phyloP scores from a whole-genome alignment of 2,888 invertebrate genomes.

The Neoscelio sp. region DNA sequence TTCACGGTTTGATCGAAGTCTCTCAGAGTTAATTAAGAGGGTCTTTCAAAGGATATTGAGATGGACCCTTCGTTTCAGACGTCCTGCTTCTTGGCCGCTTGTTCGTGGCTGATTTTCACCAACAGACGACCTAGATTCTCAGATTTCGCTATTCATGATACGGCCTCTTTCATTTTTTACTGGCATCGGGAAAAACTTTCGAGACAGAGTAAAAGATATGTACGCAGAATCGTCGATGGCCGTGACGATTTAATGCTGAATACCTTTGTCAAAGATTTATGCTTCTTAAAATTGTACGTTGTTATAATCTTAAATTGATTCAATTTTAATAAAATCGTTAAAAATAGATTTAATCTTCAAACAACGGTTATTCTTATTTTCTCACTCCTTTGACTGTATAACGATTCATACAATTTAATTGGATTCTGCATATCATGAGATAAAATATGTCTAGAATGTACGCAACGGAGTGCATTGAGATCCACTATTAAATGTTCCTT shows the following conservation, averaged over 20 bases:
- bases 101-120: constrained; percentile 67
- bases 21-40: constrained; percentile 74
- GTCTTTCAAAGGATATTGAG: constrained; percentile 70
- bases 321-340: too few relatives aligned
- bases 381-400: neutral
- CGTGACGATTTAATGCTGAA: constrained; percentile 17
- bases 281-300: too few relatives aligned
- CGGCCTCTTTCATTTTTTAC: constrained; percentile 54
- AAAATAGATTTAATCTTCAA: too few relatives aligned
- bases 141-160: constrained; percentile 68
- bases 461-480: too few relatives aligned
- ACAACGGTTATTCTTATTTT: too few relatives aligned
- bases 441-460: too few relatives aligned
- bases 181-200: constrained; percentile 2
- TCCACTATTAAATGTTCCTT: constrained; percentile 11
- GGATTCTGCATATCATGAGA: neutral
- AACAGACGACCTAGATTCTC: constrained; percentile 70
- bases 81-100: constrained; percentile 64
- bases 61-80: constrained; percentile 72
- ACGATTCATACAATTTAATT: too few relatives aligned
- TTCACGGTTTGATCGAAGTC: constrained; percentile 54
- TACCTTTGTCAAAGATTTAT: too few relatives aligned
- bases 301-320: too few relatives aligned
- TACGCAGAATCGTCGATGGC: constrained; percentile 16
- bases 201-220: constrained; percentile 4